Evolutionary conservation across 2,888 invertebrate genomes (phyloP), one percentile per base, ranked within the genome.

Genomic region (Antitype chi): DNA sequence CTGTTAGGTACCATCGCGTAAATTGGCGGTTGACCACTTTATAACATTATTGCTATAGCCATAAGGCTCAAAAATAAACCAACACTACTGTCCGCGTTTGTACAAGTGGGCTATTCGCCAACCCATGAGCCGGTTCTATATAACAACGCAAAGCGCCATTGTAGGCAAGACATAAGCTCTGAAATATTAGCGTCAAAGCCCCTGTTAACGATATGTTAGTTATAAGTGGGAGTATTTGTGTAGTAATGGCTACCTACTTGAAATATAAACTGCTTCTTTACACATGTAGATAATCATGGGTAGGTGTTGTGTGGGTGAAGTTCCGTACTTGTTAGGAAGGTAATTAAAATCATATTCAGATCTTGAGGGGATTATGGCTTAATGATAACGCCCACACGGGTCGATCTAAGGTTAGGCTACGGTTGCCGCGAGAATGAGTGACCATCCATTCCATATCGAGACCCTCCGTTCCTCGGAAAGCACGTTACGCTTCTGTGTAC

Each of bases 151-250:
- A 71, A 76, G n/a, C 15, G 43, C 43, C 11, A 59, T 62, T 62
- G 7, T 28, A 59, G n/a, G 15, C 5, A 43, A 59, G 57, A 20
- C 43, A 28, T 76, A 59, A 60, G 38, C 52, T 52, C 20, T 52
- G 62, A 71, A 67, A 70, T 83, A 49, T 63, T 57, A 70, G 13
- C 4, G 57, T 17, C 43, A 79, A 79, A 67, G 32, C 49, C 11
- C 6, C 17, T 6, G 32, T 17, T 80, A 78, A 59, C 20, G 28
- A 57, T n/a, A 25, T 9, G 38, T 67, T 43, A 25, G 25, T n/a
- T 55, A 17, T 66, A 57, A 57, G 66, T 67, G 57, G 52, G 60
- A 6, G 60, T 70, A 62, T 62, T 38, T 74, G 15, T 74, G 32
- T 69, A n/a, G 43, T 57, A 49, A 15, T 28, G 8, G 4, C n/a